These are phyloP conservation scores for Synanthedon formicaeformis DNA, from an alignment of 2,888 invertebrate genomes.

Conservation along the genomic window DNA sequence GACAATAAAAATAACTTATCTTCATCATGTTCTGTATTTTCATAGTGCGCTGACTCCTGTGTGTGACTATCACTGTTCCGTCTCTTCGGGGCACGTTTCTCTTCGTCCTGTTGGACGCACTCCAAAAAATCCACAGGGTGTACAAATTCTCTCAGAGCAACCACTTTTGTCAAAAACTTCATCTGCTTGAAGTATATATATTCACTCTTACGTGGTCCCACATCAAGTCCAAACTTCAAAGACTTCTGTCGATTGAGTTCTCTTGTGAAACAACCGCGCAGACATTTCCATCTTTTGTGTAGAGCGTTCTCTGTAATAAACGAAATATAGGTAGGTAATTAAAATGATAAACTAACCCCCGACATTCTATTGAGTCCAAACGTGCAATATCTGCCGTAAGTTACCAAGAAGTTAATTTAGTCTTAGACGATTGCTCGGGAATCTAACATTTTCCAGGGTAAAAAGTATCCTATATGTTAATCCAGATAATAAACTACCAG, in stretches of 20 bases:
- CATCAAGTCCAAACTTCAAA: conserved; percentile 3
- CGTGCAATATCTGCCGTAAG: too few species aligned
- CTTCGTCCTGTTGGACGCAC: background rate
- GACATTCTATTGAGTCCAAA: too few species aligned
- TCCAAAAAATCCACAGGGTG: background rate
- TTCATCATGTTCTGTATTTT: background rate
- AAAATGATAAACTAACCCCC: too few species aligned
- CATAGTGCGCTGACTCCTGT: background rate
- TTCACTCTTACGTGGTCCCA: conserved; percentile 10
- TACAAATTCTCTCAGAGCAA: conserved; percentile 5
- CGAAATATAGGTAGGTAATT: too few species aligned
- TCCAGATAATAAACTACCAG: too few species aligned
- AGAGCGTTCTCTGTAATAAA: conserved; percentile 6
- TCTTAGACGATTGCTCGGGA: too few species aligned
- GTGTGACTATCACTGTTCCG: background rate
- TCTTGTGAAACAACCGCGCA: conserved; percentile 10
- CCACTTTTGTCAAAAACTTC: conserved; percentile 8
- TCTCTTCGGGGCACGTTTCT: background rate
- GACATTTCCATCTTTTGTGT: conserved; percentile 11
- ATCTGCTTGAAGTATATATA: conserved; percentile 12
- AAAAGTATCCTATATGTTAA: too few species aligned
- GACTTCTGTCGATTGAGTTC: conserved; percentile 9
- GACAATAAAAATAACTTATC: background rate
- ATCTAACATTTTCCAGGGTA: too few species aligned
- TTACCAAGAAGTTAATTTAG: too few species aligned